Evolutionary conservation across 1,140 invertebrate genomes (phyloP).

Genomic region (Aphis craccivora): DNA sequence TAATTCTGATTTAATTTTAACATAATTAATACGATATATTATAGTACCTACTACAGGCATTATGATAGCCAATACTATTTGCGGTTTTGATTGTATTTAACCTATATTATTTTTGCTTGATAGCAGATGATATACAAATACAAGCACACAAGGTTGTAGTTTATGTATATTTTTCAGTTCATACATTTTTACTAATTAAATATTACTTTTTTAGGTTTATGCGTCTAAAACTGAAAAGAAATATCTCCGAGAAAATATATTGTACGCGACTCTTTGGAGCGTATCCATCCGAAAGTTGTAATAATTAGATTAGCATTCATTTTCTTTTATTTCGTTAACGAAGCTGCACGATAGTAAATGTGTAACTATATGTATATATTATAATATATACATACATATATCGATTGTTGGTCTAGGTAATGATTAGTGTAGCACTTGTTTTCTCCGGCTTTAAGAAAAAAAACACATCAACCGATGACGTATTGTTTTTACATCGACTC

Average conservation of each 20-base stretch:
- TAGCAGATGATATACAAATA: background rate
- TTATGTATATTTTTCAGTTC: background rate
- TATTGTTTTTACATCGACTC: background rate
- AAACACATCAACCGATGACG: background rate
- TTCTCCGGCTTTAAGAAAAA: background rate
- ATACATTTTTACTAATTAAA: background rate
- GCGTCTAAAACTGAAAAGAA: background rate
- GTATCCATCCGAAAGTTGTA: slow-evolving; percentile 9
- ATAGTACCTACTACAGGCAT: background rate
- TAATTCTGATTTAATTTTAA: background rate
- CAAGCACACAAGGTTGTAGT: background rate
- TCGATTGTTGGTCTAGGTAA: background rate
- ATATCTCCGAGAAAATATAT: background rate
- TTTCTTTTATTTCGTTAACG: slow-evolving; percentile 29
- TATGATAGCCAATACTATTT: background rate
- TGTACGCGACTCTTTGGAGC: background rate
- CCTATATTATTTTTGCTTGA: background rate
- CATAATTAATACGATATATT: background rate
- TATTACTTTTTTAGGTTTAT: background rate
- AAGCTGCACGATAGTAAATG: background rate
- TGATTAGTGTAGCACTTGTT: background rate
- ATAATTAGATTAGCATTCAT: slow-evolving; percentile 19
- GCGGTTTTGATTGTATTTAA: background rate
- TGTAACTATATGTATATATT: background rate
- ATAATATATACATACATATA: background rate